Evolutionary conservation across 2,797 vertebrate species (phyloP).

Genomic region (Gymnodraco acuticeps): DNA sequence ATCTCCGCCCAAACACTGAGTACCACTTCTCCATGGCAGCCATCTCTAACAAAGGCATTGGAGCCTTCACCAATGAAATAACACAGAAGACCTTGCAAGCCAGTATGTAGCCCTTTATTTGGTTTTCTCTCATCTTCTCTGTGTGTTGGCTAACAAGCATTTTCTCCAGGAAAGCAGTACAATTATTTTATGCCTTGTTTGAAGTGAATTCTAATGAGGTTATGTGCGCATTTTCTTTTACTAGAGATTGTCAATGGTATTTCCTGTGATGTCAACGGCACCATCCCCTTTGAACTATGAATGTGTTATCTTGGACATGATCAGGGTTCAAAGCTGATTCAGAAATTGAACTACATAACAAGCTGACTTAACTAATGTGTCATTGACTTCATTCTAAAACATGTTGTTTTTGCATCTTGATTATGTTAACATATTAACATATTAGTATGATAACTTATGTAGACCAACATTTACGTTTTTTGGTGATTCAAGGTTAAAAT

Average conservation of each 20-base stretch:
- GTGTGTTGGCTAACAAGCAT: slow-evolving; percentile 58
- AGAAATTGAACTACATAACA: slow-evolving; percentile 13
- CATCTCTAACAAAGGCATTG: slow-evolving; percentile 93
- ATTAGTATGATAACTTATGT: background rate
- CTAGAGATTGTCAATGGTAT: slow-evolving; percentile 21
- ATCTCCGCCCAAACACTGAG: slow-evolving; percentile 94
- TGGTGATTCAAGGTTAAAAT: slow-evolving; percentile 37
- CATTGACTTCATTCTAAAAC: slow-evolving; percentile 27
- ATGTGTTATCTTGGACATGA: slow-evolving; percentile 51
- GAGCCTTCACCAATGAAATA: slow-evolving; percentile 96
- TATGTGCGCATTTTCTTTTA: slow-evolving; percentile 17
- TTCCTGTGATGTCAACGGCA: slow-evolving; percentile 33
- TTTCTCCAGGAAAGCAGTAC: slow-evolving; percentile 29
- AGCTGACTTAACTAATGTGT: slow-evolving; percentile 24
- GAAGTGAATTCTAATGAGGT: slow-evolving; percentile 34
- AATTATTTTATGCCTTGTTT: slow-evolving; percentile 22
- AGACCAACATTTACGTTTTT: slow-evolving; percentile 30
- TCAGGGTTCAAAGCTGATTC: slow-evolving; percentile 50
- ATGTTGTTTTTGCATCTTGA: slow-evolving; percentile 24
- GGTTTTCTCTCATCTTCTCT: slow-evolving; percentile 49
- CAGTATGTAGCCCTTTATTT: slow-evolving; percentile 91
- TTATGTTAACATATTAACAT: slow-evolving; percentile 37
- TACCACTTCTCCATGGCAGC: slow-evolving; percentile 96
- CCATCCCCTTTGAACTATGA: slow-evolving; percentile 56
- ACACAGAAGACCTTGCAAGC: slow-evolving; percentile 97